A percentile compares a stretch with the other conserved stretches of the same genome.
phyloP scores from a whole-genome alignment of 2,113 vertebrate genomes.

The Onychorhynchus coronatus region DNA sequence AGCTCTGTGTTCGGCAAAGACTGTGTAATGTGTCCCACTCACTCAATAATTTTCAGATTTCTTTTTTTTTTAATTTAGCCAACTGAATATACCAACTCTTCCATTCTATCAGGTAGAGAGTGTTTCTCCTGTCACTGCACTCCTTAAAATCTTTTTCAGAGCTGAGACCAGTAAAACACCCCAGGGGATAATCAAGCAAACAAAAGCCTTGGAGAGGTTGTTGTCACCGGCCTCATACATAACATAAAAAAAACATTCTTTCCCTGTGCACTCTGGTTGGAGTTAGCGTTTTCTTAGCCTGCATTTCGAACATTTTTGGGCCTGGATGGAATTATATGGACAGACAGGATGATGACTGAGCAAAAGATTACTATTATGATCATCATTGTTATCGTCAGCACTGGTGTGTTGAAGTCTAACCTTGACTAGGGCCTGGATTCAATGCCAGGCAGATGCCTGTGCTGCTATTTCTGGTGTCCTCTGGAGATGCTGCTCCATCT shows the following conservation, averaged over 20 bases:
- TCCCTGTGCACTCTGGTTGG: background rate
- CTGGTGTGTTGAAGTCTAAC: background rate
- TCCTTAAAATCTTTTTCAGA: background rate
- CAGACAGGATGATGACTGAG: background rate
- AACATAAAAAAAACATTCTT: background rate
- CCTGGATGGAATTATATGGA: background rate
- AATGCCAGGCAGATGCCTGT: background rate
- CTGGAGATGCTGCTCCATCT: background rate
- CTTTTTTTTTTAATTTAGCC: background rate
- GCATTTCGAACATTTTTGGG: background rate
- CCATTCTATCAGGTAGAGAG: background rate
- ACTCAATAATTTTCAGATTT: background rate
- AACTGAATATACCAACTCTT: background rate
- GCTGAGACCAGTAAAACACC: background rate
- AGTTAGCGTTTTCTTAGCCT: background rate
- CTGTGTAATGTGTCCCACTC: accelerated
- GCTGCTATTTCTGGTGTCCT: background rate
- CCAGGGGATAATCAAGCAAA: background rate
- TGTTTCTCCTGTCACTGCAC: background rate
- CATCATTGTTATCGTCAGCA: background rate
- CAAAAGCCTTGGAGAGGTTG: background rate
- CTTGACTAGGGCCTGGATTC: background rate
- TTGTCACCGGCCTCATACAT: background rate
- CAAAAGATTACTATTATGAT: background rate
- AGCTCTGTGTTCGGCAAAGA: background rate